A percentile compares a stretch with the other conserved stretches of the same genome.
phyloP scores from a whole-genome alignment of 2,888 invertebrate species.

The Anticlea derivata region DNA sequence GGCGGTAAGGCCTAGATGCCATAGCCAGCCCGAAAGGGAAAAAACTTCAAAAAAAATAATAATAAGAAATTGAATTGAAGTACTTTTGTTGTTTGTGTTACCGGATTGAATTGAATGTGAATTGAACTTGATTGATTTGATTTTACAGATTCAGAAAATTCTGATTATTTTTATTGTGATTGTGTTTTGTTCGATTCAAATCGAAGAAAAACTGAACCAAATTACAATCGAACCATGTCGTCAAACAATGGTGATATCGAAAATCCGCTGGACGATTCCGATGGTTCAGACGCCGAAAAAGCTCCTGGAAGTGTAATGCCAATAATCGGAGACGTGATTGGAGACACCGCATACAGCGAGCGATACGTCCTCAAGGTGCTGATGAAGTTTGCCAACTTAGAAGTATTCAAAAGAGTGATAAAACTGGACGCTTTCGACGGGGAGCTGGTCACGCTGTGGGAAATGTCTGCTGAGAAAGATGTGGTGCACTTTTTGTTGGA shows the following conservation, averaged over 20 bases:
- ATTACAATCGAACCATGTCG: neutral
- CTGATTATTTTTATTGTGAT: too few relatives aligned
- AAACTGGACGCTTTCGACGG: slow-evolving; percentile 86
- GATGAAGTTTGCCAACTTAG: slow-evolving; percentile 83
- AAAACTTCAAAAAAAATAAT: too few relatives aligned
- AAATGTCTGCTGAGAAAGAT: slow-evolving; percentile 92
- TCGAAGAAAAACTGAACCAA: too few relatives aligned
- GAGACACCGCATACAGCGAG: slow-evolving; percentile 91
- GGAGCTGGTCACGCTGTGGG: slow-evolving; percentile 91
- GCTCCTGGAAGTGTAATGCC: slow-evolving; percentile 22
- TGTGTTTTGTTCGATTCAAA: too few relatives aligned
- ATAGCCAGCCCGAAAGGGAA: too few relatives aligned
- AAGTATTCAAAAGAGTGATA: slow-evolving; percentile 77
- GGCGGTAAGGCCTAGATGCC: too few relatives aligned
- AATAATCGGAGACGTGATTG: slow-evolving; percentile 90
- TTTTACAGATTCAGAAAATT: too few relatives aligned
- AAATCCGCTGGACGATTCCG: slow-evolving; percentile 6
- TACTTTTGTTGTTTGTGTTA: too few relatives aligned
- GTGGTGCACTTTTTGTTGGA: slow-evolving; percentile 88
- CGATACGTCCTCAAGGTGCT: slow-evolving; percentile 88
- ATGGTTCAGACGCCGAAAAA: slow-evolving; percentile 8
- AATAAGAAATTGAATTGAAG: too few relatives aligned
- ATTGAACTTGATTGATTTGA: too few relatives aligned
- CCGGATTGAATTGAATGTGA: too few relatives aligned
- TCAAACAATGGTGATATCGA: neutral